A percentile compares a stretch with the other conserved stretches of the same genome.
Conservation (phyloP, 1,140 invertebrate species). For the Drosophila azteca region DNA sequence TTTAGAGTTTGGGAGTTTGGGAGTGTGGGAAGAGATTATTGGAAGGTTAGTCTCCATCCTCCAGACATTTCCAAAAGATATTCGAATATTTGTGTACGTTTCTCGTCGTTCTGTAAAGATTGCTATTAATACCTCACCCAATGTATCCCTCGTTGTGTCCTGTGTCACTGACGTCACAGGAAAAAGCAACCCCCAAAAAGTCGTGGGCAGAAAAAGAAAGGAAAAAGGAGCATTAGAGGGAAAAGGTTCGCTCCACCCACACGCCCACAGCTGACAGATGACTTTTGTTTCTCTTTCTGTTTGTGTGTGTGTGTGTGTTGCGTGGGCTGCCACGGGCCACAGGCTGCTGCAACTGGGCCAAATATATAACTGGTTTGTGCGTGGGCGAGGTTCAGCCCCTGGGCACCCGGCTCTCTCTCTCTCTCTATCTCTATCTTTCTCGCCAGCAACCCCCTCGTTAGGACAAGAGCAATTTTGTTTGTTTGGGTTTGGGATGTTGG, state of each 20-base stretch:
- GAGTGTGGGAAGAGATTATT: too few relatives aligned
- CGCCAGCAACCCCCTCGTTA: not conserved
- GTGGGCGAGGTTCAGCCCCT: slow-evolving; percentile 58
- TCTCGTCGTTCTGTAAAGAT: too few relatives aligned
- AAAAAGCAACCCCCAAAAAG: slow-evolving; percentile 22
- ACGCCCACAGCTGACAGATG: slow-evolving; percentile 26
- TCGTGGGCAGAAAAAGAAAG: slow-evolving; percentile 13
- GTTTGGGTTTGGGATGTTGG: too few relatives aligned
- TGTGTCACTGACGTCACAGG: slow-evolving; percentile 37
- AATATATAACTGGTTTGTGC: slow-evolving; percentile 38
- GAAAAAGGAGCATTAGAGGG: not conserved
- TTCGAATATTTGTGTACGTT: too few relatives aligned
- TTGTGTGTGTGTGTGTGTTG: slow-evolving; percentile 4
- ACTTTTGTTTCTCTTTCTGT: slow-evolving; percentile 14
- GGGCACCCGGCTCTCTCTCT: not conserved
- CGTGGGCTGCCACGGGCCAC: not conserved
- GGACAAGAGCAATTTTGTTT: not conserved
- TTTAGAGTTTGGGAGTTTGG: too few relatives aligned
- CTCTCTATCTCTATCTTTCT: too few relatives aligned
- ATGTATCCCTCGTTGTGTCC: not conserved
- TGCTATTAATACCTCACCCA: not conserved
- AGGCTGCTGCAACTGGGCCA: slow-evolving; percentile 5
- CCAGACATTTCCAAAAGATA: too few relatives aligned
- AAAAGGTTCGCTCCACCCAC: slow-evolving; percentile 3
- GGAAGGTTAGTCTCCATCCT: too few relatives aligned